Evolutionary conservation across 2,113 vertebrate species (phyloP).

Genomic region (Scolopax mira): DNA sequence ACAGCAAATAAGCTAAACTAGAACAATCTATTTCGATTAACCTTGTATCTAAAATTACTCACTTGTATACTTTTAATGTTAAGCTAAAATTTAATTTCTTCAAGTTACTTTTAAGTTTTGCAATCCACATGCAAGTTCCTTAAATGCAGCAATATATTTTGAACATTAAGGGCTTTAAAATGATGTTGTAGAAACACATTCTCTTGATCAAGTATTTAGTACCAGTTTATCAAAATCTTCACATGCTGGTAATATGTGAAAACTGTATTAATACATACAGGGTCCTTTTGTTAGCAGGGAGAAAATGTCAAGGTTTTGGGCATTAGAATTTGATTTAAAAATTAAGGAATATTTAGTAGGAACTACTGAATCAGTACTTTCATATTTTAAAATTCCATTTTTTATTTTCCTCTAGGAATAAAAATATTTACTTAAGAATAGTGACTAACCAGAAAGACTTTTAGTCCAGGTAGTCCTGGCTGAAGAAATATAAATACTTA

Average conservation of each 20-base stretch:
- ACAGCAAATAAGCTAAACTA: not conserved
- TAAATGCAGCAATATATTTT: not conserved
- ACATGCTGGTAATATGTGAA: not conserved
- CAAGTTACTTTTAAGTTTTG: not conserved
- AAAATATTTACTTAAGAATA: not conserved
- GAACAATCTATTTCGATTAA: not conserved
- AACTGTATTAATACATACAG: not conserved
- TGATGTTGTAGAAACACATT: not conserved
- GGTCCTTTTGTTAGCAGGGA: not conserved
- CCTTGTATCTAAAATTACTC: not conserved
- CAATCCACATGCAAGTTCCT: not conserved
- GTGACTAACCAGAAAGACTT: not conserved
- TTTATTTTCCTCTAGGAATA: not conserved
- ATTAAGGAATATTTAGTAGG: not conserved
- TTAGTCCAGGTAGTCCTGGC: not conserved
- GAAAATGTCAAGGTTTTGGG: not conserved
- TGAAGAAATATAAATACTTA: not conserved
- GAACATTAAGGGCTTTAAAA: not conserved
- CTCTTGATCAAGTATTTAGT: not conserved
- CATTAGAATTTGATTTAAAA: not conserved
- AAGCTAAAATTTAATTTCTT: not conserved
- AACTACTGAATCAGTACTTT: not conserved
- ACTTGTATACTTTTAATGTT: not conserved
- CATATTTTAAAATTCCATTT: not conserved
- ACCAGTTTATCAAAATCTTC: not conserved